These are phyloP conservation scores for Geodia barretti DNA, from an alignment of 37 sponge, comb jelly and placozoan species.

Conservation along the genomic window DNA sequence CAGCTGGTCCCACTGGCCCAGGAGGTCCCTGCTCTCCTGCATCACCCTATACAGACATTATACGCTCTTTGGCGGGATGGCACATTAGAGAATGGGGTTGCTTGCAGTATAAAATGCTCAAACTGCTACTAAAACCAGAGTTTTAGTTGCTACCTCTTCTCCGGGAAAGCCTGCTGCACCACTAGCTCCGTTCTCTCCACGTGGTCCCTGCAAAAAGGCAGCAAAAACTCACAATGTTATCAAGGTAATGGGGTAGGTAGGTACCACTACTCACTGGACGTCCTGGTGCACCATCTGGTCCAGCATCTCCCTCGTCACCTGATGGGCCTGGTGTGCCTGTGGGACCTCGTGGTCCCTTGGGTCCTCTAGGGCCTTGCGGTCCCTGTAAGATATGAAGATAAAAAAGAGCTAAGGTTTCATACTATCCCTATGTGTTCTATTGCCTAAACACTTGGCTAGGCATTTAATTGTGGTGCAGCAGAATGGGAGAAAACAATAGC, in stretches of 20 bases:
- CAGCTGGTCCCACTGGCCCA: conserved; percentile 42
- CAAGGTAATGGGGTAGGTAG: too few relatives aligned
- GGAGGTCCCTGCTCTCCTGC: conserved; percentile 36
- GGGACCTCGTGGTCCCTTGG: conserved; percentile 47
- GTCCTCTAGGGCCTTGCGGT: conserved; percentile 36
- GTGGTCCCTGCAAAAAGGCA: conserved; percentile 51
- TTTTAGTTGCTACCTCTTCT: conserved; percentile 2
- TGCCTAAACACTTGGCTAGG: too few relatives aligned
- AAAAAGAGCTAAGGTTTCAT: too few relatives aligned
- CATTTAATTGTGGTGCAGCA: too few relatives aligned
- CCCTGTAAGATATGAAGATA: conserved; percentile 18
- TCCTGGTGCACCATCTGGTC: conserved; percentile 49
- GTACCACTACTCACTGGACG: conserved; percentile 46
- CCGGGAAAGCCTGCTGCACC: conserved; percentile 70
- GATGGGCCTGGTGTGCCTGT: conserved; percentile 33
- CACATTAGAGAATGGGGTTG: neutral
- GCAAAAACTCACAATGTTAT: too few relatives aligned
- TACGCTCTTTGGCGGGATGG: neutral
- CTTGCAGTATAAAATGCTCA: neutral
- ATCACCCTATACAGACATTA: neutral
- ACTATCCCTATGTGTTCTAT: too few relatives aligned
- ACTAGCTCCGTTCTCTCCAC: conserved; percentile 63
- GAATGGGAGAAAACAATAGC: too few relatives aligned
- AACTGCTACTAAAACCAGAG: conserved; percentile 13
- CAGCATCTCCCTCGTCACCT: conserved; percentile 50